phyloP scores from a whole-genome alignment of 2,797 vertebrate species.

The Gymnothorax javanicus region DNA sequence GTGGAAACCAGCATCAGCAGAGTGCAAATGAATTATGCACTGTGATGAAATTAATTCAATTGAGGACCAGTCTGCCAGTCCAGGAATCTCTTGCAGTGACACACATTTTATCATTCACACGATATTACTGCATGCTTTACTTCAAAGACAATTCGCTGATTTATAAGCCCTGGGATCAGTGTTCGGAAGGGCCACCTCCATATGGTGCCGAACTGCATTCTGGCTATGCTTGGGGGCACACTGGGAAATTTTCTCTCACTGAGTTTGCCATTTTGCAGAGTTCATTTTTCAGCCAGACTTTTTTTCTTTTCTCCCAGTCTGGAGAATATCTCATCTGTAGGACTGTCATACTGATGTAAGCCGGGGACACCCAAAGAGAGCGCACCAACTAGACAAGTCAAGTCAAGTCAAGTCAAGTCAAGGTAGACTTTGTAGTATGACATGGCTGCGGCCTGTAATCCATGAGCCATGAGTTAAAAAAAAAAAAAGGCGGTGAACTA shows the following conservation, averaged over 20 bases:
- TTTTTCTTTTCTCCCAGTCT: not conserved
- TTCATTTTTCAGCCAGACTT: not conserved
- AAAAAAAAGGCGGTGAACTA: not conserved
- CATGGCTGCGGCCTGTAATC: not conserved
- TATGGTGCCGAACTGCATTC: not conserved
- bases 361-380: not conserved
- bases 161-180: not conserved
- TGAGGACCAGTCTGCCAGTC: slow-evolving; percentile 65
- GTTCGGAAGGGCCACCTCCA: not conserved
- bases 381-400: not conserved
- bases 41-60: slow-evolving; percentile 81
- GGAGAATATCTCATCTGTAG: slow-evolving; percentile 10
- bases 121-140: not conserved
- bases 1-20: slow-evolving; percentile 87
- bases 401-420: too few relatives aligned
- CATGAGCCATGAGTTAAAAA: not conserved
- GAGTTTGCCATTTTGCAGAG: not conserved
- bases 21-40: slow-evolving; percentile 83
- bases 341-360: not conserved
- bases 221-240: not conserved
- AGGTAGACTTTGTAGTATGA: not conserved
- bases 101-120: slow-evolving; percentile 19
- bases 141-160: slow-evolving; percentile 6
- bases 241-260: not conserved
- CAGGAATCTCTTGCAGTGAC: slow-evolving; percentile 30